A percentile compares a stretch with the other conserved stretches of the same genome.
These are phyloP conservation scores for Pantherophis guttatus DNA, from an alignment of 2,113 vertebrate genomes.

Conservation along the genomic window DNA sequence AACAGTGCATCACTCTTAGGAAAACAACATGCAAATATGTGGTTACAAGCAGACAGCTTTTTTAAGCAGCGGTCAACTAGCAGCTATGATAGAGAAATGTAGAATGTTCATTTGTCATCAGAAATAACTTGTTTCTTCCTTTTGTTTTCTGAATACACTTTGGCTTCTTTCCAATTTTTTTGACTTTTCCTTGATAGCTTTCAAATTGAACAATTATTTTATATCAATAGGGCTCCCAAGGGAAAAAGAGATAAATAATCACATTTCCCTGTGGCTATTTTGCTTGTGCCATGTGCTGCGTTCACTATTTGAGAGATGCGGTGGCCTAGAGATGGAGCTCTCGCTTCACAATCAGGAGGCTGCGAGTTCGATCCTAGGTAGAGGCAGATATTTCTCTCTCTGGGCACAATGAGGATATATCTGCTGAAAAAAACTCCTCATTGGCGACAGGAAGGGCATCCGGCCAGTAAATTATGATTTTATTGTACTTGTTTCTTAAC, in stretches of 20 bases:
- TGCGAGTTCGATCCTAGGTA: no score
- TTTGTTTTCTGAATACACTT: neutral
- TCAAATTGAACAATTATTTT: neutral
- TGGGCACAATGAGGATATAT: no score
- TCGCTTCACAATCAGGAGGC: no score
- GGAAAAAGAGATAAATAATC: neutral
- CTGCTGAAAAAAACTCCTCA: no score
- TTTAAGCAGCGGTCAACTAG: neutral
- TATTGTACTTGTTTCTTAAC: no score
- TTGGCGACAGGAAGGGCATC: no score
- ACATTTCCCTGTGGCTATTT: neutral
- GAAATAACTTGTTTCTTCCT: neutral
- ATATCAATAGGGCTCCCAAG: neutral
- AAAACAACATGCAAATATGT: neutral
- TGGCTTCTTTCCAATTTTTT: neutral
- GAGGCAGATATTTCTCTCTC: no score
- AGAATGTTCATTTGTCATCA: neutral
- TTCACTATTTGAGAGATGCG: rapidly evolving
- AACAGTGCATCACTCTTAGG: neutral
- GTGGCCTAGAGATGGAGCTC: no score
- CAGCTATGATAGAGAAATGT: neutral
- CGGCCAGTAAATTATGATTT: no score
- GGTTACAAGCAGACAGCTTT: neutral
- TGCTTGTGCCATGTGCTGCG: neutral
- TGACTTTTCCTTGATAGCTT: neutral